Conservation (phyloP, 2,888 invertebrate genomes). For the Caenorhabditis sp. region DNA sequence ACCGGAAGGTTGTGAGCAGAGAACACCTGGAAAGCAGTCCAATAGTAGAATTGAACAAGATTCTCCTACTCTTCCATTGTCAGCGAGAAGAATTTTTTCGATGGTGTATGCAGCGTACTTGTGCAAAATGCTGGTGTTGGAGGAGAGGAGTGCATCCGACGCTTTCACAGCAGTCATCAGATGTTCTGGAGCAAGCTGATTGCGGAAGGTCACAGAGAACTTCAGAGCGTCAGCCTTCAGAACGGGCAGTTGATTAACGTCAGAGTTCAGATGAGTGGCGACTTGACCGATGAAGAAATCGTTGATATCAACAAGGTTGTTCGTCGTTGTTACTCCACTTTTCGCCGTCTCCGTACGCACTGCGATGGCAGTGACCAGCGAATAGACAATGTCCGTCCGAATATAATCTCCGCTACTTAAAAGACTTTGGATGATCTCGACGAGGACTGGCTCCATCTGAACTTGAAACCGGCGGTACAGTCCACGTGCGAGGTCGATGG, state of each 20-base stretch:
- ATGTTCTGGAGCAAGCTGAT: slow-evolving; percentile 88
- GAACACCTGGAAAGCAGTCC: too few species aligned
- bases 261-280: slow-evolving; percentile 87
- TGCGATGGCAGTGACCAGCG: slow-evolving; percentile 94
- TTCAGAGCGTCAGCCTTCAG: slow-evolving; percentile 96
- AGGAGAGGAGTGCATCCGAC: slow-evolving; percentile 45
- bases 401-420: slow-evolving; percentile 84
- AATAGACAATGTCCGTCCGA: slow-evolving; percentile 91
- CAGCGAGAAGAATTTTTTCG: slow-evolving; percentile 87
- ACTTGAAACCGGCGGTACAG: slow-evolving; percentile 89
- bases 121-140: slow-evolving; percentile 81
- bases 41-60: not conserved
- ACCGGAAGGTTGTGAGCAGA: slow-evolving; percentile 84
- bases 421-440: slow-evolving; percentile 44
- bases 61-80: slow-evolving; percentile 22
- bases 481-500: slow-evolving; percentile 95
- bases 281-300: slow-evolving; percentile 92
- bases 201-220: slow-evolving; percentile 93
- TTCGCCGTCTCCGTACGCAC: slow-evolving; percentile 90
- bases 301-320: slow-evolving; percentile 85
- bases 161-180: slow-evolving; percentile 84
- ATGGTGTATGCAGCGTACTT: slow-evolving; percentile 94
- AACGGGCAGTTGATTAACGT: slow-evolving; percentile 80
- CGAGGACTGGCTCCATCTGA: slow-evolving; percentile 77
- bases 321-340: slow-evolving; percentile 76